Evolutionary conservation across 2,888 invertebrate genomes (phyloP).

Genomic region (Aradus depressus): DNA sequence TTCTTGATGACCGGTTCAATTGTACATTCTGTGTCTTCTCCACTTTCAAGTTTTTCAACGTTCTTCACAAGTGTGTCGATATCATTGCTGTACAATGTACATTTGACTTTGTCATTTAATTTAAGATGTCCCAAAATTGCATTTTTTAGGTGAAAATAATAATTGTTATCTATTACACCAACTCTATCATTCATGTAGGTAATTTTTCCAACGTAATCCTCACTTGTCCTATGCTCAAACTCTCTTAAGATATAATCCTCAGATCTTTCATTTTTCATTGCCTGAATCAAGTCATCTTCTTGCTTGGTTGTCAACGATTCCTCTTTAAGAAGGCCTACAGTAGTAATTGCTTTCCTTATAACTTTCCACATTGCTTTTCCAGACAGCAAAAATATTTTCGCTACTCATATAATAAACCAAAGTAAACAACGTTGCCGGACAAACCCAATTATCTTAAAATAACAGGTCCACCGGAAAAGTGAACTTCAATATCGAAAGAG

Average conservation of each 20-base stretch:
- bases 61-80: slow-evolving; percentile 15
- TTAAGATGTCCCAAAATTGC: slow-evolving; percentile 4
- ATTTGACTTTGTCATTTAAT: slow-evolving; percentile 12
- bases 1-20: not conserved
- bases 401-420: too few species aligned
- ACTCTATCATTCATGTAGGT: slow-evolving; percentile 19
- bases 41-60: slow-evolving; percentile 12
- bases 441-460: too few species aligned
- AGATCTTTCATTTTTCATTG: slow-evolving; percentile 8
- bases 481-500: too few species aligned
- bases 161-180: slow-evolving; percentile 17
- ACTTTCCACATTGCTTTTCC: slow-evolving; percentile 2
- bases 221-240: slow-evolving; percentile 10
- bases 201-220: slow-evolving; percentile 15
- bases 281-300: slow-evolving; percentile 10
- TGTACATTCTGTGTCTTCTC: not conserved
- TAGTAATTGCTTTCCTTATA: slow-evolving; percentile 2
- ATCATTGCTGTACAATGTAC: slow-evolving; percentile 10
- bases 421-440: too few species aligned
- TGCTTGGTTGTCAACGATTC: slow-evolving; percentile 1
- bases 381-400: not conserved
- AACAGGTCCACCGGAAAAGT: too few species aligned
- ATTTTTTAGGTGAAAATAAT: slow-evolving; percentile 19
- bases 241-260: slow-evolving; percentile 9
- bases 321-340: not conserved